Conservation (phyloP, 2,113 vertebrate genomes). For the Oreochromis tanganicae region DNA sequence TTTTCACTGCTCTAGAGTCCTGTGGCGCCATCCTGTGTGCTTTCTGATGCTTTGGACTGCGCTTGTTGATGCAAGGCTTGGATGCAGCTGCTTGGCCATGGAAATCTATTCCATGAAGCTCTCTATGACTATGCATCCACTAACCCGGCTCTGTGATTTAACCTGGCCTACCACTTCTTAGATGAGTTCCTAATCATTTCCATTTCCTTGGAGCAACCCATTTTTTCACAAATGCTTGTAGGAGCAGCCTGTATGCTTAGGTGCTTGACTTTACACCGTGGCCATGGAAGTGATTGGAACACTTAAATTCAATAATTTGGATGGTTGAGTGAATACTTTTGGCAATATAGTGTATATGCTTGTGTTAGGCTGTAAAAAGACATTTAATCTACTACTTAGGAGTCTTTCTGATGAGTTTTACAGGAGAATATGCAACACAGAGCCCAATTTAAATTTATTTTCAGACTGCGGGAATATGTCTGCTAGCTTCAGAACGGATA, state of each 20-base stretch:
- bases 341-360: background rate
- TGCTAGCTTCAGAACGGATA: background rate
- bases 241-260: background rate
- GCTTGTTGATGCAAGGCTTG: background rate
- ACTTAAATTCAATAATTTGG: background rate
- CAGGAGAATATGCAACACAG: background rate
- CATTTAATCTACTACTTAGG: constrained; percentile 14
- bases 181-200: background rate
- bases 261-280: background rate
- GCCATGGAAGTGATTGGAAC: background rate
- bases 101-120: background rate
- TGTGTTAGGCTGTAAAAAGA: background rate
- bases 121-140: background rate
- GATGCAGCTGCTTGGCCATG: background rate
- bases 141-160: background rate
- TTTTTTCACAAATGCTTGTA: background rate
- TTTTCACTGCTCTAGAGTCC: background rate
- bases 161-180: background rate
- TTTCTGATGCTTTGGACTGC: background rate
- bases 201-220: background rate
- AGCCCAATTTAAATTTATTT: background rate
- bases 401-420: background rate
- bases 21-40: background rate
- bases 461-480: background rate
- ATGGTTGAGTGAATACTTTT: background rate